Evolutionary conservation across 1,140 invertebrate species (phyloP).

Genomic region (Babylonia areolata): DNA sequence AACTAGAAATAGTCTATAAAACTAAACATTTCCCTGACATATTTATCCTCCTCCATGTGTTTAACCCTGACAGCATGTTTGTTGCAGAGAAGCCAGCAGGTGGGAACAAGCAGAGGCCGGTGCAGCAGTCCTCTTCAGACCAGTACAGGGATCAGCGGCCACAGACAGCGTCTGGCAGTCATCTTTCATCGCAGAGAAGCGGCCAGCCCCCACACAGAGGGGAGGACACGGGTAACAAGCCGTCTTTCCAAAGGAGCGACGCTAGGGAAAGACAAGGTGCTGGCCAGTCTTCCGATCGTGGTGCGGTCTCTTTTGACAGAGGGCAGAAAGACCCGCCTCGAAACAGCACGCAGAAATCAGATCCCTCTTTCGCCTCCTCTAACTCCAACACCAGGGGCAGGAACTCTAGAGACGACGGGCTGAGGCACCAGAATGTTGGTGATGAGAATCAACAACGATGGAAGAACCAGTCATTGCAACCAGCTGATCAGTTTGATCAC

Average conservation of each 20-base stretch:
- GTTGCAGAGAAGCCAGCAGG: background rate
- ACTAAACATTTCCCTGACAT: too few species aligned
- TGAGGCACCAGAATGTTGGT: background rate
- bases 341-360: background rate
- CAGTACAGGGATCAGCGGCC: background rate
- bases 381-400: background rate
- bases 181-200: background rate
- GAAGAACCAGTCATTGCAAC: slow-evolving; percentile 34
- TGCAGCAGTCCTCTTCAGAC: background rate
- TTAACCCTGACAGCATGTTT: too few species aligned
- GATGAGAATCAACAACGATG: background rate
- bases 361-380: background rate
- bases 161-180: background rate
- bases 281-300: background rate
- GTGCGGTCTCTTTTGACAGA: background rate
- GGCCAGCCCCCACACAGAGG: background rate
- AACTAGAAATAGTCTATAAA: too few species aligned
- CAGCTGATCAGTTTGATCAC: slow-evolving; percentile 12
- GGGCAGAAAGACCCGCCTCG: background rate
- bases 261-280: background rate
- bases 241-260: background rate
- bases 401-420: background rate
- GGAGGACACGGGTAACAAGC: background rate
- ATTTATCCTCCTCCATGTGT: too few species aligned
- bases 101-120: background rate